A percentile compares a stretch with the other conserved stretches of the same genome.
These are phyloP conservation scores for Lepeophtheirus nordmannii DNA, from an alignment of 2,888 invertebrate genomes.

Conservation along the genomic window DNA sequence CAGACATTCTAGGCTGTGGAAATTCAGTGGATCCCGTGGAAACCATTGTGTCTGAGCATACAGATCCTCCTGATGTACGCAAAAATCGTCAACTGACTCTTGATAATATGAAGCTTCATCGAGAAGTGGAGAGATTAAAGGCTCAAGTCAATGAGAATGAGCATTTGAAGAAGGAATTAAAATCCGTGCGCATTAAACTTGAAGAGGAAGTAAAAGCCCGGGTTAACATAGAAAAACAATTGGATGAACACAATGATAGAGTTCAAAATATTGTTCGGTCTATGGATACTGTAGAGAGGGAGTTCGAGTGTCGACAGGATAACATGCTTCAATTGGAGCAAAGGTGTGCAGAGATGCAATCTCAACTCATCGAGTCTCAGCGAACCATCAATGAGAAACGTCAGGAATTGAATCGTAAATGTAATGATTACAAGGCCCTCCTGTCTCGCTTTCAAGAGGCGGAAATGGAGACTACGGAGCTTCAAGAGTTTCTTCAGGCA, in stretches of 20 bases:
- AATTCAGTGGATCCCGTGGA: background rate
- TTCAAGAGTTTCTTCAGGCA: conserved; percentile 2
- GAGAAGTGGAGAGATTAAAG: conserved; percentile 11
- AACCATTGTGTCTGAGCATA: background rate
- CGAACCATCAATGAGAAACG: background rate
- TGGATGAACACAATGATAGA: conserved; percentile 11
- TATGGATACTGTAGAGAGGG: conserved; percentile 13
- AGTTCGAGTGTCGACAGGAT: background rate
- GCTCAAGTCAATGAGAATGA: conserved; percentile 12
- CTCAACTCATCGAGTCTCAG: background rate
- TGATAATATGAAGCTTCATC: conserved; percentile 20
- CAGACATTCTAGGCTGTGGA: conserved; percentile 1
- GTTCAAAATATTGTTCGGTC: conserved; percentile 5
- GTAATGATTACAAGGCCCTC: background rate
- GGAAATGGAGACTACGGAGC: conserved; percentile 6
- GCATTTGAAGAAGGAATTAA: conserved; percentile 15
- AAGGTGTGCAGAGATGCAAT: too few relatives aligned
- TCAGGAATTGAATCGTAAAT: background rate
- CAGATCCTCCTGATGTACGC: conserved; percentile 14
- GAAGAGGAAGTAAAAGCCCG: conserved; percentile 20
- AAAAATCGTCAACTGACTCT: conserved; percentile 20
- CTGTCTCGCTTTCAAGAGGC: background rate
- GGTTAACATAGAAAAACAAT: conserved; percentile 6
- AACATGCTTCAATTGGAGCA: background rate
- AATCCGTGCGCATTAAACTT: conserved; percentile 2